These are phyloP conservation scores for Nebria salina DNA, from an alignment of 2,888 invertebrate species.

Conservation along the genomic window DNA sequence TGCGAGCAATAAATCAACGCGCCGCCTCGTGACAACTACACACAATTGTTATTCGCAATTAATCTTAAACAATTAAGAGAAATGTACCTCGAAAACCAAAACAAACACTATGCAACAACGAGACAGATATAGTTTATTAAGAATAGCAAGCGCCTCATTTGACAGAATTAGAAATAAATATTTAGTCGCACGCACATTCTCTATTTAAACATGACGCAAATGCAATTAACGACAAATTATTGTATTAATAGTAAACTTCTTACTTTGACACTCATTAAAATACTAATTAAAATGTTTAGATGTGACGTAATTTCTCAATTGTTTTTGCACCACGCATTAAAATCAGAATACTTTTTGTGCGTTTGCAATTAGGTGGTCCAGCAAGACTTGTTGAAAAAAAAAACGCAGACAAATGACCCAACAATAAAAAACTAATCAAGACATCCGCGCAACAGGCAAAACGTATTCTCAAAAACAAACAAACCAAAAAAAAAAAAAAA, in stretches of 20 bases:
- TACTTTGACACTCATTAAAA: too few species aligned
- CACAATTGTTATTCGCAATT: conserved; percentile 41
- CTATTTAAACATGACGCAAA: too few species aligned
- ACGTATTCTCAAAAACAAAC: background rate
- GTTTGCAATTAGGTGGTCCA: too few species aligned
- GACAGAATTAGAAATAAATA: background rate
- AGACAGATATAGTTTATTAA: background rate
- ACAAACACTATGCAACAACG: background rate
- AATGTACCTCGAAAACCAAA: background rate
- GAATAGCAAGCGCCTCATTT: background rate
- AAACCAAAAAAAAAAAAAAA: conserved; percentile 3
- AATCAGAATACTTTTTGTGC: too few species aligned
- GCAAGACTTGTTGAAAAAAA: too few species aligned
- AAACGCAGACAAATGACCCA: conserved; percentile 24
- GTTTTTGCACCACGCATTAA: too few species aligned
- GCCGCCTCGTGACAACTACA: background rate
- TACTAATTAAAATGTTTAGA: too few species aligned
- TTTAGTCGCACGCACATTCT: background rate
- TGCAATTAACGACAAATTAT: too few species aligned
- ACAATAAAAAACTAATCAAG: conserved; percentile 37
- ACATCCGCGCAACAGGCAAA: conserved; percentile 22
- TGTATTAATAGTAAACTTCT: too few species aligned
- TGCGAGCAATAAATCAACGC: background rate
- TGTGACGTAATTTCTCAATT: too few species aligned
- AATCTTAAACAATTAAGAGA: conserved; percentile 37